Conservation (phyloP, 2,888 invertebrate species). For the Sarcophaga carnaria region DNA sequence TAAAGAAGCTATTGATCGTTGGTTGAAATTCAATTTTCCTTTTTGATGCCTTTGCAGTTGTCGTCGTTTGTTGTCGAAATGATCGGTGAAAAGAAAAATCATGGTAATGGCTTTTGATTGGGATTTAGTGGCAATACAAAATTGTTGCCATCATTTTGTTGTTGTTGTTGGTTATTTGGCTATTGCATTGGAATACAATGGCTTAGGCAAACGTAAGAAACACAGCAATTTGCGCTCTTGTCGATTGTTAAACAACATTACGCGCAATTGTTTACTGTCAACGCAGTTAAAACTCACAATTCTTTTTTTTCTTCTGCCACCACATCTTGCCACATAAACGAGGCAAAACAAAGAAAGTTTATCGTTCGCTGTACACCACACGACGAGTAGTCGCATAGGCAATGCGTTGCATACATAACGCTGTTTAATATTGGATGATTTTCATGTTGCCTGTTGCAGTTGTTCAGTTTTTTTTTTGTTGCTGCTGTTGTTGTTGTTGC, state of each 20-base stretch:
- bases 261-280: constrained; percentile 71
- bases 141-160: constrained; percentile 47
- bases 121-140: constrained; percentile 66
- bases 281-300: constrained; percentile 68
- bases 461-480: constrained; percentile 22
- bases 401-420: constrained; percentile 47
- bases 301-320: constrained; percentile 27
- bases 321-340: constrained; percentile 19
- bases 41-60: constrained; percentile 28
- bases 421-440: constrained; percentile 17
- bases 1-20: constrained; percentile 19
- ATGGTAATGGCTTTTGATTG: constrained; percentile 69
- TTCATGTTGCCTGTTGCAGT: constrained; percentile 38
- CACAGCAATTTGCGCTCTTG: constrained; percentile 71
- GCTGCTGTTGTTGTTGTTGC: constrained; percentile 6
- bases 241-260: constrained; percentile 71
- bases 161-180: constrained; percentile 25
- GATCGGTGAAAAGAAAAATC: constrained; percentile 64
- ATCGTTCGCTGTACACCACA: background rate
- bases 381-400: background rate
- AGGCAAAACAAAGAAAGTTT: constrained; percentile 53
- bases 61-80: constrained; percentile 49
- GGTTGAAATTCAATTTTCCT: background rate
- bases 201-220: constrained; percentile 38
- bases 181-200: constrained; percentile 54